A percentile compares a stretch with the other conserved stretches of the same genome.
Evolutionary conservation across 2,888 invertebrate genomes (phyloP).

Genomic region (Biston betularia): DNA sequence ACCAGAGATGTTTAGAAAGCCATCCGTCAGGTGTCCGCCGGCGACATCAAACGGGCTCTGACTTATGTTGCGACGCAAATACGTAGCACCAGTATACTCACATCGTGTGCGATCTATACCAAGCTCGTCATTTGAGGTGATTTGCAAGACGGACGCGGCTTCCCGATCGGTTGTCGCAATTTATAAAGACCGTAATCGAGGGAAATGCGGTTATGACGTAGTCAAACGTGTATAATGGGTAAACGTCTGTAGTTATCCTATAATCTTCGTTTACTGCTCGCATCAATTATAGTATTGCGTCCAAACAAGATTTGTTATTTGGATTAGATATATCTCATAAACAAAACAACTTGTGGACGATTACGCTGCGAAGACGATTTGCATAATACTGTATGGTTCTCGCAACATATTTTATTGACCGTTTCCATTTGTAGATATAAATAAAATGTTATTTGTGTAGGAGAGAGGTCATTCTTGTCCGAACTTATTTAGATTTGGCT

Average conservation of each 20-base stretch:
- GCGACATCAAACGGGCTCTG: slow-evolving; percentile 72
- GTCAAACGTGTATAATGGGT: not conserved
- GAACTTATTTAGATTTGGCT: slow-evolving; percentile 26
- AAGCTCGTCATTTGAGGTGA: slow-evolving; percentile 46
- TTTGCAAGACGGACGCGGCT: slow-evolving; percentile 41
- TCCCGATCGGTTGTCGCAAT: slow-evolving; percentile 29
- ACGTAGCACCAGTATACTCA: slow-evolving; percentile 40
- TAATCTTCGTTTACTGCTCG: slow-evolving; percentile 1
- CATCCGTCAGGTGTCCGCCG: slow-evolving; percentile 78
- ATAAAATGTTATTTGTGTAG: slow-evolving; percentile 25
- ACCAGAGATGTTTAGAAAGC: slow-evolving; percentile 80
- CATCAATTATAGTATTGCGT: not conserved
- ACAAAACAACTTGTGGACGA: not conserved
- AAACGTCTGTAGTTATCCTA: slow-evolving; percentile 9
- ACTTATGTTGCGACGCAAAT: slow-evolving; percentile 64
- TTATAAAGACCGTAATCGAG: slow-evolving; percentile 33
- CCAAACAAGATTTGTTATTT: not conserved
- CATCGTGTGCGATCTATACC: slow-evolving; percentile 21
- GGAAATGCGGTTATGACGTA: slow-evolving; percentile 5
- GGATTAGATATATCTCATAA: not conserved
- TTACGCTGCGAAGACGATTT: slow-evolving; percentile 10
- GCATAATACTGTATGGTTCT: slow-evolving; percentile 19
- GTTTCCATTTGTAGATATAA: slow-evolving; percentile 15
- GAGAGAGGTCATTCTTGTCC: slow-evolving; percentile 36
- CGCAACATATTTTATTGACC: slow-evolving; percentile 20